These are phyloP conservation scores for Lepidocyrtinus sp. DNA, from an alignment of 2,888 invertebrate species.

Conservation along the genomic window DNA sequence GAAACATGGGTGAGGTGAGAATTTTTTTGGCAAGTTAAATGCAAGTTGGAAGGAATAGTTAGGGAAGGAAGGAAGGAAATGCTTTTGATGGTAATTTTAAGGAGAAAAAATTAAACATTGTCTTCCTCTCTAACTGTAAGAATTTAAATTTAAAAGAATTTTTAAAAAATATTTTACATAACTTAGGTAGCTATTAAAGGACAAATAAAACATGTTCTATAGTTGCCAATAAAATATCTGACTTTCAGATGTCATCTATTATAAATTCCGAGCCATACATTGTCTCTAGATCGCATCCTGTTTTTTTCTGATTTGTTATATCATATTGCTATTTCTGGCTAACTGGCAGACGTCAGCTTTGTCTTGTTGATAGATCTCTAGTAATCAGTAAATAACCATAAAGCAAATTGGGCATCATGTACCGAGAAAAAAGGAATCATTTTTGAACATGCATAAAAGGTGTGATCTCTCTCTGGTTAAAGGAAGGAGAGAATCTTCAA, in stretches of 20 bases:
- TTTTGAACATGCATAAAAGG: slow-evolving; percentile 25
- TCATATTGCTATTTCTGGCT: background rate
- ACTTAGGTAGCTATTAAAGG: background rate
- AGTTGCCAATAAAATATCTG: background rate
- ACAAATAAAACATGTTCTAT: background rate
- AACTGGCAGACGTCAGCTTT: no score
- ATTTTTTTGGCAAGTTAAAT: background rate
- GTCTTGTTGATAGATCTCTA: no score
- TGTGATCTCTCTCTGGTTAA: slow-evolving; percentile 32
- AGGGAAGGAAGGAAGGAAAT: background rate
- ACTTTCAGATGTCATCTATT: background rate
- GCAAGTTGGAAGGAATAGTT: background rate
- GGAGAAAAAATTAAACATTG: background rate
- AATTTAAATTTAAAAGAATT: background rate
- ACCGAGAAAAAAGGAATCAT: background rate
- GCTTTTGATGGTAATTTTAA: no score
- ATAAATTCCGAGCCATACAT: background rate
- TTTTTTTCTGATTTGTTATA: background rate
- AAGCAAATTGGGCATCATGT: background rate
- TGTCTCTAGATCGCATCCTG: background rate
- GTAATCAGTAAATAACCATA: no score
- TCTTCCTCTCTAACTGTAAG: no score
- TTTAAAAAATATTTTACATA: background rate
- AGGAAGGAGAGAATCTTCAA: slow-evolving; percentile 41
- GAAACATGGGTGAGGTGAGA: no score